Base-by-base conservation (phyloP, 2,888 invertebrate genomes). In the Clunio marinus region DNA sequence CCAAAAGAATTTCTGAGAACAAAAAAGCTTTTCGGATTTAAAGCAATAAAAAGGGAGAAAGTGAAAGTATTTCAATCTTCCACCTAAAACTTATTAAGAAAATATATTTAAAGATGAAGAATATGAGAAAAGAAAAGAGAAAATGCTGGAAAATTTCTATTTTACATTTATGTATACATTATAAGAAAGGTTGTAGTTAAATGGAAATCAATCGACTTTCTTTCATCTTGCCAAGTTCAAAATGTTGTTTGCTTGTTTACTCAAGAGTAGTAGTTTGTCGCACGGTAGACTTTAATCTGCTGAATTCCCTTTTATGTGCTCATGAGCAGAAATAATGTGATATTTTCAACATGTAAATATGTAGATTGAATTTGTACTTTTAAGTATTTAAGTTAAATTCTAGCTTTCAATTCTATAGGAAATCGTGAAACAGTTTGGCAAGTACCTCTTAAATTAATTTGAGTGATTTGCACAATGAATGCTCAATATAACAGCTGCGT, bases 121-220 rank as follows among this genome's bases (percentile, higher is more conserved):
- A 8, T 32, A 32, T 32, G 51, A n/a, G n/a, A 51, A 51, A 51
- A 7, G 45, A 45, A 7, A 15, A 45, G 4, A 51, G 51, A 17
- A n/a, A 22, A 17, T 13, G 51, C 41, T 15, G 10, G 2, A 51
- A n/a, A 17, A 22, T 17, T 51, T 22, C 35, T 32, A 8, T 8
- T 32, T 32, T 13, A 32, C 35, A 8, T 32, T 32, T 13, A 13
- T 32, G 5, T n/a, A n/a, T n/a, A n/a, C n/a, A n/a, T n/a, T n/a
- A n/a, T n/a, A n/a, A 8, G 35, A 5, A 8, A 5, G 35, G 15
- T 22, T 51, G 8, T 22, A 51, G 3, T 17, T 22, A 17, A 51
- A 22, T 17, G 51, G 22, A 51, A 51, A 2, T 4, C 13, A 51
- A 51, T 51, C 51, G 51, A 51, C n/a, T 51, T 51, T 51, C 51